These are phyloP conservation scores for Catharus bicknelli DNA, from an alignment of 2,113 vertebrate species.

Conservation along the genomic window DNA sequence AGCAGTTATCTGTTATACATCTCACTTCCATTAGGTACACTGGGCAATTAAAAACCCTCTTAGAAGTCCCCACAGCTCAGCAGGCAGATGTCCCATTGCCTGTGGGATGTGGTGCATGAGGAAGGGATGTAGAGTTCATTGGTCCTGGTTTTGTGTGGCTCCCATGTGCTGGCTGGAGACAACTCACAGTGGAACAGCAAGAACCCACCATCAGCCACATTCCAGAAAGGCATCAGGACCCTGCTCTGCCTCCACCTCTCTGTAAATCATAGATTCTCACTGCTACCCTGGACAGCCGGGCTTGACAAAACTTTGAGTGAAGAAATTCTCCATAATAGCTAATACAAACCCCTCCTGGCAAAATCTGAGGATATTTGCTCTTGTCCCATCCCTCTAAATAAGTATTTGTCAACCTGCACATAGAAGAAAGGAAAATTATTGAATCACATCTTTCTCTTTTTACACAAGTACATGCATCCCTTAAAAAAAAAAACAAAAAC, in stretches of 20 bases:
- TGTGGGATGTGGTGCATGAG: no score
- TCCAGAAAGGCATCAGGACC: neutral
- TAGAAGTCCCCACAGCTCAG: accelerated
- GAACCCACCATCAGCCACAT: accelerated
- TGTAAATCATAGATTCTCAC: neutral
- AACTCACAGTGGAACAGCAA: accelerated
- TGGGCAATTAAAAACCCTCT: neutral
- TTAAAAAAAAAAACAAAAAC: neutral
- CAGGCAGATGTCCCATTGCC: neutral
- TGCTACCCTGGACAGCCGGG: neutral
- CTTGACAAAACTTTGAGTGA: neutral
- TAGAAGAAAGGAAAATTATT: neutral
- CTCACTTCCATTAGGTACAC: neutral
- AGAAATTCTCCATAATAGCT: neutral
- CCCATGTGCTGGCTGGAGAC: neutral
- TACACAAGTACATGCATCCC: accelerated
- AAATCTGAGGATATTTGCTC: neutral
- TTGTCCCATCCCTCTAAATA: neutral
- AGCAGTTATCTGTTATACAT: neutral
- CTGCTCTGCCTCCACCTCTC: neutral
- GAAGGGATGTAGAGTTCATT: neutral
- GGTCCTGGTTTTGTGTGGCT: accelerated
- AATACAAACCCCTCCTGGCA: neutral
- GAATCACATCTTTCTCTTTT: neutral
- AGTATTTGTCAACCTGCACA: accelerated